Conservation (phyloP, 2,797 vertebrate genomes). For the Tympanoctomys barrerae region DNA sequence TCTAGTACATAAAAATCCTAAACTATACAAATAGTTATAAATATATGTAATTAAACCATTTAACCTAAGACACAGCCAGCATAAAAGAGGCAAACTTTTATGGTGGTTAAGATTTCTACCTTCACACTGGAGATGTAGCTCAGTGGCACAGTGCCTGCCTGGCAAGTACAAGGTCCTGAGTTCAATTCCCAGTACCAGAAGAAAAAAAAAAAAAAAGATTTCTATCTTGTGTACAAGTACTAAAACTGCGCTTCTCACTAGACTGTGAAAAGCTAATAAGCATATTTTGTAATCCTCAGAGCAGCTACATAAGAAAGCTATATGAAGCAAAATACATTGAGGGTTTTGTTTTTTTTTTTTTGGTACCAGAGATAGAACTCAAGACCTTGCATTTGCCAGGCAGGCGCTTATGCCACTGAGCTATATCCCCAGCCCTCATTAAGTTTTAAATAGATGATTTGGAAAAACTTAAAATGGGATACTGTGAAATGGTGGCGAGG, state of each 20-base stretch:
- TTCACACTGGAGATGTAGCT: too few species aligned
- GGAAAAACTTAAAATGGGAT: neutral
- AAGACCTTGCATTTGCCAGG: too few species aligned
- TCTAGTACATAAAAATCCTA: neutral
- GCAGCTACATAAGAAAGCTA: neutral
- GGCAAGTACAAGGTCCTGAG: too few species aligned
- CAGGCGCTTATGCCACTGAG: too few species aligned
- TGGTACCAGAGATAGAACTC: too few species aligned
- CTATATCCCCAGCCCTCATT: neutral
- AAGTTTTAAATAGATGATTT: neutral
- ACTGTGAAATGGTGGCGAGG: neutral
- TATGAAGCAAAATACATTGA: neutral
- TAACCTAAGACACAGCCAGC: neutral
- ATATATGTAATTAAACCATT: neutral
- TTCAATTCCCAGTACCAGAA: too few species aligned
- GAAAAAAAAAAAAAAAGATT: too few species aligned
- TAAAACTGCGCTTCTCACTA: neutral
- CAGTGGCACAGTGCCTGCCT: too few species aligned
- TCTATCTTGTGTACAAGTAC: neutral
- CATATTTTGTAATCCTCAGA: neutral
- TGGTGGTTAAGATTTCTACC: too few species aligned
- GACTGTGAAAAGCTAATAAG: neutral
- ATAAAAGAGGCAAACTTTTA: neutral
- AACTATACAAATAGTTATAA: too few species aligned
- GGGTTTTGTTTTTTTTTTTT: too few species aligned